Base-by-base conservation (phyloP, 37 sponge, comb jelly and placozoan species). In the Ephydatia muelleri region DNA sequence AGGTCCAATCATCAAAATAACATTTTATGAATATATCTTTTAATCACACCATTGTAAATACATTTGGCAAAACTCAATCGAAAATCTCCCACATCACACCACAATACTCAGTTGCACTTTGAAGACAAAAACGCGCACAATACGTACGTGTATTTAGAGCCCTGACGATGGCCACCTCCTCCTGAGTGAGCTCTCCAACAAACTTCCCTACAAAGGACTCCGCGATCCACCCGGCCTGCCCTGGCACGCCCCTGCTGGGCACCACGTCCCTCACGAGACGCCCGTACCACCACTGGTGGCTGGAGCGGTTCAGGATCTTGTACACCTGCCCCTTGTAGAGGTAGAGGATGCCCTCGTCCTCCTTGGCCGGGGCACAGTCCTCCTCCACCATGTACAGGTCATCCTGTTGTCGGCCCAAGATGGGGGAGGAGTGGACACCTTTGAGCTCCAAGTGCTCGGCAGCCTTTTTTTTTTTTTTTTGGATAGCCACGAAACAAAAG, bases 341-440 rank as follows among this genome's bases (percentile, higher is more conserved):
- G 68, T 82, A 85, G 28, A 90, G 38, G 32, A 90, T 90, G 6
- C 83, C 79, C 70, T 90, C 86, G 30, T 84, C 75, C 25, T 85
- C 86, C 47, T 79, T 85, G 31, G 86, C 73, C 3, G 91, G 83
- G 38, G 91, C 82, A 82, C 91, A 90, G 78, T 90, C 91, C 40
- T 85, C 91, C 13, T 70, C 86, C 19, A 84, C 91, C 21, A 82
- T 16, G 70, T 90, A 85, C 40, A 90, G 91, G 66, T 85, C 79
- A 2, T 47, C 40, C 0, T 5, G 40, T 28, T 66, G 86, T 0
- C 40, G 22, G 39, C 49, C 22, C 38, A 32, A 38, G 43, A 21
- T 32, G 33, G 68, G 64, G 25, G 37, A 72, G 80, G 34, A 31
- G 36, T 26, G 49, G 31, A 69, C 37, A 57, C 57, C 57, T 57